Evolutionary conservation across 1,140 invertebrate species (phyloP).

Genomic region (Tetramorium alpestre): DNA sequence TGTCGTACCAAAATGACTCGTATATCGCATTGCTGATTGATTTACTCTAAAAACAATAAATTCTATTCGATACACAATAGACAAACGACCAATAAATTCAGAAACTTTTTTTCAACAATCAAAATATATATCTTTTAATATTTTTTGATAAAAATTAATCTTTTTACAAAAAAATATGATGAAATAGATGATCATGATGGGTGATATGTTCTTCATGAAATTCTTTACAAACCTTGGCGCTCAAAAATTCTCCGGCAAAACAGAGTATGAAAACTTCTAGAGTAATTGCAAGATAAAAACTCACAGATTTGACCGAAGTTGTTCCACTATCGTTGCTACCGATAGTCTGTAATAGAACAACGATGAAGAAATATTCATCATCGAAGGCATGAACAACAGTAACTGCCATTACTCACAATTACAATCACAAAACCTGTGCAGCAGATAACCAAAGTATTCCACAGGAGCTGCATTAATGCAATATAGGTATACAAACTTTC

Average conservation of each 20-base stretch:
- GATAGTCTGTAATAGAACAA: slow-evolving; percentile 29
- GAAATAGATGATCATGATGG: neutral
- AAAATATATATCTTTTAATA: neutral
- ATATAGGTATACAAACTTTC: slow-evolving; percentile 61
- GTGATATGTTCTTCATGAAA: neutral
- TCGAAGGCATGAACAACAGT: neutral
- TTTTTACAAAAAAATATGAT: neutral
- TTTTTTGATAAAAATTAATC: neutral
- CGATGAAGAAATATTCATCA: neutral
- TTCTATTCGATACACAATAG: neutral
- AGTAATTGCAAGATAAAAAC: slow-evolving; percentile 44
- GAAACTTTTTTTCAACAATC: neutral
- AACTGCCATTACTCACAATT: slow-evolving; percentile 48
- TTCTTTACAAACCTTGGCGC: slow-evolving; percentile 34
- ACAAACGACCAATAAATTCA: neutral
- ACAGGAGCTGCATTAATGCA: slow-evolving; percentile 55
- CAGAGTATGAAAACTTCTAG: slow-evolving; percentile 55
- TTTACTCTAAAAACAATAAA: slow-evolving; percentile 37
- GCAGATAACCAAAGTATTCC: slow-evolving; percentile 63
- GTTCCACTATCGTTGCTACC: neutral
- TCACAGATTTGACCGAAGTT: slow-evolving; percentile 37
- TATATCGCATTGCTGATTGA: slow-evolving; percentile 50
- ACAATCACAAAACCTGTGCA: slow-evolving; percentile 64
- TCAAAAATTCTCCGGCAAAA: slow-evolving; percentile 61
- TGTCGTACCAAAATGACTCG: slow-evolving; percentile 46